A percentile compares a stretch with the other conserved stretches of the same genome.
Conservation (phyloP, 2,797 vertebrate genomes). For the Sebastes aleutianus region DNA sequence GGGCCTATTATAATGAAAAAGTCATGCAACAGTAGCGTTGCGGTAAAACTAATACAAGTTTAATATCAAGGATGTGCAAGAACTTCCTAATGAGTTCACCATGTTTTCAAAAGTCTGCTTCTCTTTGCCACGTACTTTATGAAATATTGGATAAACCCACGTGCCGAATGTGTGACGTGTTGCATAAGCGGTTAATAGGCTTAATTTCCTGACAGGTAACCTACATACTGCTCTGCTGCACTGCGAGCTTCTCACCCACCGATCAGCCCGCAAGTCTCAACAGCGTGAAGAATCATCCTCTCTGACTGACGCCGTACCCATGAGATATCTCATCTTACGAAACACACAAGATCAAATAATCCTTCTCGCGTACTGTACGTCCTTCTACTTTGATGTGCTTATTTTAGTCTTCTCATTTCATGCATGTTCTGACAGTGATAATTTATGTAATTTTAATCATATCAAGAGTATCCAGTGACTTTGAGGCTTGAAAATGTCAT, state of each 20-base stretch:
- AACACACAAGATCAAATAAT: conserved; percentile 39
- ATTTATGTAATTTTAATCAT: background rate
- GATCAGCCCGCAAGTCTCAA: conserved; percentile 17
- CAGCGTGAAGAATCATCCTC: conserved; percentile 31
- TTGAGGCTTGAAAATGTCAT: background rate
- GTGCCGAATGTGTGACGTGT: conserved; percentile 37
- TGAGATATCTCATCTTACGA: conserved; percentile 28
- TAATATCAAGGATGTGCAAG: background rate
- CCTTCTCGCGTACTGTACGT: conserved; percentile 8
- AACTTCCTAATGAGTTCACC: background rate
- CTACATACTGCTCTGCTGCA: conserved; percentile 60
- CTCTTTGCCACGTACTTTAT: background rate
- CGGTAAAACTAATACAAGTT: background rate
- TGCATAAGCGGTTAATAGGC: conserved; percentile 68
- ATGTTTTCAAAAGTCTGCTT: background rate
- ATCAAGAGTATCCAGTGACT: background rate
- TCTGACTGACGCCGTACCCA: conserved; percentile 23
- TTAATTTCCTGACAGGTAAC: conserved; percentile 74
- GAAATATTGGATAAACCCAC: conserved; percentile 21
- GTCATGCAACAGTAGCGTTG: background rate
- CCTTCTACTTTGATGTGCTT: background rate
- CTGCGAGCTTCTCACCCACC: conserved; percentile 9
- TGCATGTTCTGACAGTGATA: background rate
- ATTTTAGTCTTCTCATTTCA: background rate
- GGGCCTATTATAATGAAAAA: background rate